These are phyloP conservation scores for Furcifer pardalis DNA, from an alignment of 2,797 vertebrate genomes.

Conservation along the genomic window DNA sequence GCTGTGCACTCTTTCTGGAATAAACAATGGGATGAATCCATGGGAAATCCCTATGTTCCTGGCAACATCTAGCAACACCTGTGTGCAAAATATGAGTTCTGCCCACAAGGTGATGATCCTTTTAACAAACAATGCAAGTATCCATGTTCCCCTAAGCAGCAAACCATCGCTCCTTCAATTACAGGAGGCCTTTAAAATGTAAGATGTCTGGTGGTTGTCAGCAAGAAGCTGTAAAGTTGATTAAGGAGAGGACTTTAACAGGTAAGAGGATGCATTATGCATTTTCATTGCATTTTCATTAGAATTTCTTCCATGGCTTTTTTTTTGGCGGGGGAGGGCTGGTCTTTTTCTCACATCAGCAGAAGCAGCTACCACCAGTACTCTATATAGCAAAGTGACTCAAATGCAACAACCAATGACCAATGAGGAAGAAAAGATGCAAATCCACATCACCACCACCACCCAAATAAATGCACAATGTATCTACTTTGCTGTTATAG, in stretches of 20 bases:
- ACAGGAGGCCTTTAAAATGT: slow-evolving; percentile 12
- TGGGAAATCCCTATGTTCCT: no score
- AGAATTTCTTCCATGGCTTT: slow-evolving; percentile 37
- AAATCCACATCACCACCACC: no score
- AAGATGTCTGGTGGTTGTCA: slow-evolving; percentile 27
- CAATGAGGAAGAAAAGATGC: background rate
- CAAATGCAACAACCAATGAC: slow-evolving; percentile 2
- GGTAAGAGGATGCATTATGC: slow-evolving; percentile 18
- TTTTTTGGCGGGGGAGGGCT: background rate
- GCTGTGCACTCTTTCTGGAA: no score
- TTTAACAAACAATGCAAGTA: background rate
- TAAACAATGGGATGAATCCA: no score
- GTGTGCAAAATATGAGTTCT: background rate
- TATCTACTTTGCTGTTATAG: slow-evolving; percentile 38
- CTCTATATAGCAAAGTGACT: slow-evolving; percentile 42
- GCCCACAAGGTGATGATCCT: background rate
- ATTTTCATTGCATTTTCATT: slow-evolving; percentile 48
- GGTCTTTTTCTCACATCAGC: slow-evolving; percentile 22
- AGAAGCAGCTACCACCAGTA: slow-evolving; percentile 11
- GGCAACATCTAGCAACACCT: no score
- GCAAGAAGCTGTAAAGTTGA: slow-evolving; percentile 38
- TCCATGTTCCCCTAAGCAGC: slow-evolving; percentile 1
- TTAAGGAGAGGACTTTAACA: slow-evolving; percentile 44
- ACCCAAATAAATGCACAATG: slow-evolving; percentile 6
- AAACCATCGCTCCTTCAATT: slow-evolving; percentile 11